Evolutionary conservation across 1,140 invertebrate genomes (phyloP).

Genomic region (Philaenus spumarius): DNA sequence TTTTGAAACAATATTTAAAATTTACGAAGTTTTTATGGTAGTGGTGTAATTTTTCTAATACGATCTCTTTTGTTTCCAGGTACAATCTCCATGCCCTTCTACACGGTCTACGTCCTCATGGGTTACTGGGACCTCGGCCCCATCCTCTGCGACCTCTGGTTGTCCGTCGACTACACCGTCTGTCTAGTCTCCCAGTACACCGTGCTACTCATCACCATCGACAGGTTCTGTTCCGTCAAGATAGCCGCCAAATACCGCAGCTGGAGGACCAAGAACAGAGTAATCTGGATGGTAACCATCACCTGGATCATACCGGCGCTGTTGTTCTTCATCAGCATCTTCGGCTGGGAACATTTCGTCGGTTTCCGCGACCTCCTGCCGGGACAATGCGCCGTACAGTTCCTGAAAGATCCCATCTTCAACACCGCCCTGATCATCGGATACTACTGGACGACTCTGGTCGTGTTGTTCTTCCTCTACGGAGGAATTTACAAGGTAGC

Average conservation of each 20-base stretch:
- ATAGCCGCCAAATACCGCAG: constrained; percentile 95
- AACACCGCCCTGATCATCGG: constrained; percentile 96
- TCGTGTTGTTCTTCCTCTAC: constrained; percentile 91
- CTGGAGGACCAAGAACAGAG: constrained; percentile 92
- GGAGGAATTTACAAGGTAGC: constrained; percentile 98
- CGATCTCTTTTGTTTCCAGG: constrained; percentile 64
- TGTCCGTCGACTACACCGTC: constrained; percentile 98
- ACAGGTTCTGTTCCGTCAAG: constrained; percentile 98
- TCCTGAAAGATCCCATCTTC: constrained; percentile 95
- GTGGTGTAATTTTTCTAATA: too few relatives aligned
- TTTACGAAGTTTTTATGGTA: too few relatives aligned
- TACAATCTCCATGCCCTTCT: constrained; percentile 91
- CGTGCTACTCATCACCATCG: constrained; percentile 96
- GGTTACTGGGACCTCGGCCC: constrained; percentile 96
- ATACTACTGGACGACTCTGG: constrained; percentile 95
- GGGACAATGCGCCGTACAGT: constrained; percentile 94
- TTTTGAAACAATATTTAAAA: too few relatives aligned
- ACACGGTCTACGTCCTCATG: constrained; percentile 92
- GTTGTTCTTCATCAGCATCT: constrained; percentile 97
- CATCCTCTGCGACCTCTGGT: constrained; percentile 95
- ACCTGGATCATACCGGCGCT: constrained; percentile 97
- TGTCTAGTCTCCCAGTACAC: constrained; percentile 99
- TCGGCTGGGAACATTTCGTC: constrained; percentile 98
- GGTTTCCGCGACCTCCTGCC: constrained; percentile 81
- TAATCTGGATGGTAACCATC: constrained; percentile 89